These are phyloP conservation scores for Cossypha heuglini DNA, from an alignment of 2,797 vertebrate genomes.

Conservation along the genomic window DNA sequence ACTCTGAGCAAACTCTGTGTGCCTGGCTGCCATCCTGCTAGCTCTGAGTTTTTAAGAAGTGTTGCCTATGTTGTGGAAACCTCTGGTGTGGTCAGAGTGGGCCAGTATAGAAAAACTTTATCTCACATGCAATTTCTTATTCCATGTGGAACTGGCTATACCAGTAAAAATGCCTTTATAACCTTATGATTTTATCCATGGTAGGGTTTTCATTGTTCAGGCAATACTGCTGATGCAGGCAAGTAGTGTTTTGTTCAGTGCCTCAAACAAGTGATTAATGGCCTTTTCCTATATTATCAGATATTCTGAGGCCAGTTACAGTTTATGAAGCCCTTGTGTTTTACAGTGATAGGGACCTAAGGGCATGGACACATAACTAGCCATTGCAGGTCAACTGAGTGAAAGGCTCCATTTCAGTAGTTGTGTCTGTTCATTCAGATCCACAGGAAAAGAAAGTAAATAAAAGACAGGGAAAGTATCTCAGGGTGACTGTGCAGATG, in stretches of 20 bases:
- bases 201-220: not conserved
- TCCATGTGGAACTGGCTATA: not conserved
- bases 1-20: not conserved
- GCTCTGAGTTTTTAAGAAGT: not conserved
- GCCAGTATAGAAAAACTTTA: not conserved
- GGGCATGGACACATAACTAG: not conserved
- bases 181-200: accelerated
- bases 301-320: not conserved
- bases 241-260: not conserved
- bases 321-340: not conserved
- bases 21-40: not conserved
- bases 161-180: not conserved
- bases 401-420: not conserved
- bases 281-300: not conserved
- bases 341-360: not conserved
- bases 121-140: not conserved
- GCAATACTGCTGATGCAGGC: not conserved
- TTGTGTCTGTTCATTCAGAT: not conserved
- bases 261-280: not conserved
- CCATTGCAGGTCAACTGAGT: not conserved
- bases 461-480: not conserved
- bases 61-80: not conserved
- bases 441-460: not conserved
- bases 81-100: not conserved
- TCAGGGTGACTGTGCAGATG: not conserved